phyloP scores from a whole-genome alignment of 2,113 vertebrate genomes.

The Epinephelus fuscoguttatus region DNA sequence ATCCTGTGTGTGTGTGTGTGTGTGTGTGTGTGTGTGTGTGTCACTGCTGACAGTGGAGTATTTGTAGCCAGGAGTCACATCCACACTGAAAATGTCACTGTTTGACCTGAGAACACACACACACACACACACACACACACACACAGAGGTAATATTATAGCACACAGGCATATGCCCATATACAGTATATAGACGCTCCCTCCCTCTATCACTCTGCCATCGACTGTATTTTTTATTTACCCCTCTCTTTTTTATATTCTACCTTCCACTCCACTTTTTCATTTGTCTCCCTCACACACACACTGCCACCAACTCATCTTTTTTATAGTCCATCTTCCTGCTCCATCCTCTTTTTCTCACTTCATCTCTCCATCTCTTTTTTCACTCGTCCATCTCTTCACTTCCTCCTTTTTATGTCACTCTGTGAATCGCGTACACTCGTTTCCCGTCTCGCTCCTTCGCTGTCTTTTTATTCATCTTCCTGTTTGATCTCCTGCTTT shows the following conservation, averaged over 20 bases:
- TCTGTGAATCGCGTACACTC: slow-evolving; percentile 24
- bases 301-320: slow-evolving; percentile 14
- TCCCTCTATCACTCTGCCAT: not conserved
- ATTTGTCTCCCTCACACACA: not conserved
- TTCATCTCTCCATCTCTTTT: slow-evolving; percentile 3
- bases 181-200: not conserved
- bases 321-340: slow-evolving; percentile 21
- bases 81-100: slow-evolving; percentile 32
- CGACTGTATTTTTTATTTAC: slow-evolving; percentile 42
- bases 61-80: slow-evolving; percentile 33
- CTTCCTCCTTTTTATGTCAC: slow-evolving; percentile 21
- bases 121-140: too few species aligned
- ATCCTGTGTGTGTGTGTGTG: slow-evolving; percentile 2
- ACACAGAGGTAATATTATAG: not conserved
- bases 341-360: not conserved
- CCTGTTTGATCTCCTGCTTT: slow-evolving; percentile 66
- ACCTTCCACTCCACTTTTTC: not conserved
- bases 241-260: slow-evolving; percentile 15
- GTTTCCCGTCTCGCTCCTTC: slow-evolving; percentile 14
- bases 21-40: slow-evolving; percentile 10
- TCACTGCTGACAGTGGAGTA: slow-evolving; percentile 45
- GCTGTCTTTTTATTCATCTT: slow-evolving; percentile 45
- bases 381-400: slow-evolving; percentile 3
- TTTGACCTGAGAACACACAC: not conserved
- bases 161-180: not conserved